Evolutionary conservation across 2,797 vertebrate species (phyloP), one percentile per base, ranked within the genome.

Genomic region (Notamacropus eugenii): DNA sequence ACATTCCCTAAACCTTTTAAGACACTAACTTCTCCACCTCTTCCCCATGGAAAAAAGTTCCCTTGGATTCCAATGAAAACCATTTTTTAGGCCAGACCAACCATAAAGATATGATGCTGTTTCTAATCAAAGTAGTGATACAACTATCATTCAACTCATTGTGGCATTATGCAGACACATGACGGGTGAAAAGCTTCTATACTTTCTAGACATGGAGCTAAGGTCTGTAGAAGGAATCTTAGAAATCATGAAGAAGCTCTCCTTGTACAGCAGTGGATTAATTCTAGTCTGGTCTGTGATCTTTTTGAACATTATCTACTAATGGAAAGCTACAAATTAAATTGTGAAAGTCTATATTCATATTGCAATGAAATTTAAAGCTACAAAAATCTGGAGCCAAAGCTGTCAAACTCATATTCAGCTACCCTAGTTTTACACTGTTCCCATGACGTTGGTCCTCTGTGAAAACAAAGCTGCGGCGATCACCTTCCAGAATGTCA

Each of bases 321-420:
- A 95, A 57, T 27, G 54, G 52, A 90, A 96, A 94, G n/a, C 67
- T 57, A 90, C 93, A 87, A 87, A 3, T 92, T 96, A 34, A 57
- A 82, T 11, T 59, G 29, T 59, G 6, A 28, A 58, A 13, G 58
- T 59, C 58, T 59, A 2, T 59, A 59, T 59, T 31, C 3, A 3
- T 59, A 31, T 59, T 31, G 29, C 9, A 58, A 8, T 58, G 29
- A 31, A 31, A 11, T 11, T 59, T 59, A 31, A 11, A 59, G 58
- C 29, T 8, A 58, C 27, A 9, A 91, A 95, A 90, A 90, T 93
- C 52, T 93, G 57, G 55, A 87, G 82, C 28, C 54, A 92, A 94
- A 87, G 34, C 9, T 54, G 59, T 50, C 12, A 5, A 31, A 94
- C 13, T 27, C 27, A 12, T 67, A 27, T 96, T 82, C n/a, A 90